These are phyloP conservation scores for Ferrisia virgata DNA, from an alignment of 2,888 invertebrate genomes.

Conservation along the genomic window DNA sequence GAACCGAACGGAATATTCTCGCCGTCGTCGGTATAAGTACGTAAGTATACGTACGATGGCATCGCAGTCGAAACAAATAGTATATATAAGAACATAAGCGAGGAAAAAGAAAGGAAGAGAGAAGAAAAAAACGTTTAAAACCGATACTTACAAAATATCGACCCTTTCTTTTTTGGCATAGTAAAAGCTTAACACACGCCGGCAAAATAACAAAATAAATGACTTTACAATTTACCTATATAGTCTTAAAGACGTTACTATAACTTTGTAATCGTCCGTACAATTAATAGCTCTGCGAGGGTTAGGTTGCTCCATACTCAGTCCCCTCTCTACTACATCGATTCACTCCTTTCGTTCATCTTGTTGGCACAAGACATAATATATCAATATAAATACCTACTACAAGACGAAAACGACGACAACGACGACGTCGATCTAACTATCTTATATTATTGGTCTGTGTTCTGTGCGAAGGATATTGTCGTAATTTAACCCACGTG, in stretches of 20 bases:
- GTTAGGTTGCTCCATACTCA: background rate
- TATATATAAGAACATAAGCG: background rate
- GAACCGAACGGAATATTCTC: background rate
- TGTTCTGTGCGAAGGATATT: background rate
- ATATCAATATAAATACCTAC: background rate
- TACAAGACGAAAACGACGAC: background rate
- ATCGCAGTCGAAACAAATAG: background rate
- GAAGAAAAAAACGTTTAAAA: background rate
- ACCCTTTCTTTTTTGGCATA: constrained; percentile 22
- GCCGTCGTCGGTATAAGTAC: background rate
- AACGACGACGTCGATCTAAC: background rate
- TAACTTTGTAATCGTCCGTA: background rate
- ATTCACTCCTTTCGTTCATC: background rate
- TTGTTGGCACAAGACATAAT: background rate
- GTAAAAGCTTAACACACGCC: constrained; percentile 12
- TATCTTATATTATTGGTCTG: too few species aligned
- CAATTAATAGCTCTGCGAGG: background rate
- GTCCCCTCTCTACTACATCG: background rate
- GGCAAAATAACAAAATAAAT: constrained; percentile 19
- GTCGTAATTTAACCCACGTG: background rate
- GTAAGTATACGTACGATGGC: background rate
- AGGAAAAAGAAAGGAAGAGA: background rate
- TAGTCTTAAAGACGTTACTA: constrained; percentile 20
- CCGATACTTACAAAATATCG: constrained; percentile 4
- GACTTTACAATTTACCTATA: constrained; percentile 21